Evolutionary conservation across 2,797 vertebrate species (phyloP), one percentile per base, ranked within the genome.

Genomic region (Brotula barbata): DNA sequence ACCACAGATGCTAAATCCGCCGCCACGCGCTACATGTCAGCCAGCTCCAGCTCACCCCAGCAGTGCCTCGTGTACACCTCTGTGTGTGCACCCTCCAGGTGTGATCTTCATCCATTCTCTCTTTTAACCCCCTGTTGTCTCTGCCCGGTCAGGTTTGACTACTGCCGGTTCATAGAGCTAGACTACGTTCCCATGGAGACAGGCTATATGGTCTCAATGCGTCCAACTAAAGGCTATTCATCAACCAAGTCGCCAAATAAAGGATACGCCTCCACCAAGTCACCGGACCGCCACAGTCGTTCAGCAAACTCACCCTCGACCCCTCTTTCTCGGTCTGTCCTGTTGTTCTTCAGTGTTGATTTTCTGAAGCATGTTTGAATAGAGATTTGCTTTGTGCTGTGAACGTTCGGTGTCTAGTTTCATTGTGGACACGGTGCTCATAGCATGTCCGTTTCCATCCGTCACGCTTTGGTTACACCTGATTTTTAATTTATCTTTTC

Each of bases 111-210:
- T 20, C 21, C 64, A 9, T 57, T 21, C 23, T 81, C 61, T 72
- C 34, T 61, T 79, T 65, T 87, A 88, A 82, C 84, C 23, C 68
- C 77, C 42, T 88, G 77, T 85, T 88, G 73, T 89, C 61, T 91
- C 68, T 85, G 70, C 76, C 69, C 79, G 89, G 81, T 80, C 85
- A 93, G 92, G 83, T 93, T 93, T 87, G 91, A 93, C 86, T 93
- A 93, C 84, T 93, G 92, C 91, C 91, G 89, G 88, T 93, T 92
- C 84, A 92, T 93, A 82, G 92, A 93, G 68, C 87, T 92, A 88
- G 92, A 93, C 90, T 91, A 93, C 89, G 88, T 89, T 53, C 91
- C 92, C 74, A 93, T 93, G 92, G 91, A 92, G 88, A 85, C 90
- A 56, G 90, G 86, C 72, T 91, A 87, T 80, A 92, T 93, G 92